Evolutionary conservation across 2,797 vertebrate species (phyloP).

Genomic region (Arctocebus calabarensis): DNA sequence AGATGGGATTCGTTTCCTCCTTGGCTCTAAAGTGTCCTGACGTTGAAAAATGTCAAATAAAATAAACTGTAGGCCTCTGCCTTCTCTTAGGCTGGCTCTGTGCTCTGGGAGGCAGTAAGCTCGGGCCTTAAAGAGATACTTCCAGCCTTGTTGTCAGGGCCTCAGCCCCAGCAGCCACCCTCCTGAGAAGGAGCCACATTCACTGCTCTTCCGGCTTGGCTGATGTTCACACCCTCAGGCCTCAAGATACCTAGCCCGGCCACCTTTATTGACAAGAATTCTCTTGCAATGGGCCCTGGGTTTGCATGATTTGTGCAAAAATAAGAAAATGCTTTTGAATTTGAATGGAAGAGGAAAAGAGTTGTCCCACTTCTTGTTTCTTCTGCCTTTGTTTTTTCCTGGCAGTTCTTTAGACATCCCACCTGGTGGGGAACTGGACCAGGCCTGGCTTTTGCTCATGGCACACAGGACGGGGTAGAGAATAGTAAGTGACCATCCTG

Average conservation of each 20-base stretch:
- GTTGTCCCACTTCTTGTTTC: background rate
- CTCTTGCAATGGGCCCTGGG: background rate
- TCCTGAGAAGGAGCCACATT: accelerated
- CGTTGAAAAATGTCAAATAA: slow-evolving; percentile 80
- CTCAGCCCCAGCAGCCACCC: background rate
- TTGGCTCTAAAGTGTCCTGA: slow-evolving; percentile 79
- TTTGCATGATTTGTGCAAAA: background rate
- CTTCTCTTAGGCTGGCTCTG: background rate
- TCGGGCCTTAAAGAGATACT: slow-evolving; percentile 59
- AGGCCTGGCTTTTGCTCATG: background rate
- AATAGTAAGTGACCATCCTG: accelerated
- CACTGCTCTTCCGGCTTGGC: background rate
- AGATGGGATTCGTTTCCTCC: slow-evolving; percentile 77
- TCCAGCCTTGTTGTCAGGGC: background rate
- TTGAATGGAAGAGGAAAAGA: background rate
- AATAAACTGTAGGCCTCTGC: slow-evolving; percentile 65
- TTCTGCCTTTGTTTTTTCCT: background rate
- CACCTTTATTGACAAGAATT: background rate
- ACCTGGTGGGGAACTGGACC: background rate
- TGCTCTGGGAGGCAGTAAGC: background rate
- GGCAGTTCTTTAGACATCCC: background rate
- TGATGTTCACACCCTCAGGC: background rate
- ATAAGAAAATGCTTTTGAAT: background rate
- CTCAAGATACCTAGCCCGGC: background rate
- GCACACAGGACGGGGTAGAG: background rate